phyloP scores from a whole-genome alignment of 2,113 vertebrate genomes.

The Gila orcuttii region DNA sequence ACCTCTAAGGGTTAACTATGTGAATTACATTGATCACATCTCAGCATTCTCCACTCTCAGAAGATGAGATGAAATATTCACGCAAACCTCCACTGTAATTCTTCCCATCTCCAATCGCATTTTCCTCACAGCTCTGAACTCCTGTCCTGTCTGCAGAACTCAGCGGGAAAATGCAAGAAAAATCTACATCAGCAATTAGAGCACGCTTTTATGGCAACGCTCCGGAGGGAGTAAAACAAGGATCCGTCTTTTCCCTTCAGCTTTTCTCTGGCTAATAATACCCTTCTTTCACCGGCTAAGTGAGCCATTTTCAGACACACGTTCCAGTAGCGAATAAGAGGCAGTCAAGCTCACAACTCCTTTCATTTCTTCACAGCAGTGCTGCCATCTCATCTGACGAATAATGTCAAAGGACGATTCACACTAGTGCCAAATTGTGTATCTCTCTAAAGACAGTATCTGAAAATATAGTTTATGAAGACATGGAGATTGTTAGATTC shows the following conservation, averaged over 20 bases:
- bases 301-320: constrained; percentile 26
- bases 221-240: constrained; percentile 39
- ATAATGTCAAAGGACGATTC: neutral
- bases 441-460: neutral
- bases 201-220: constrained; percentile 52
- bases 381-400: neutral
- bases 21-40: neutral
- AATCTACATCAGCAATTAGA: constrained; percentile 73
- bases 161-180: constrained; percentile 60
- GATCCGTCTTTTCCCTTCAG: constrained; percentile 28
- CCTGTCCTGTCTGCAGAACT: constrained; percentile 61
- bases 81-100: constrained; percentile 27
- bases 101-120: neutral
- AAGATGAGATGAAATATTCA: constrained; percentile 18
- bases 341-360: constrained; percentile 14
- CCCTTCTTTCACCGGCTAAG: constrained; percentile 22
- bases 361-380: neutral
- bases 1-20: neutral
- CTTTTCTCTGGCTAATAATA: constrained; percentile 45
- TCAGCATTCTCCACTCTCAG: neutral
- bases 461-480: neutral
- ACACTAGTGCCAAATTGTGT: neutral
- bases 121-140: constrained; percentile 30
- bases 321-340: neutral
- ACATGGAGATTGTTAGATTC: neutral